These are phyloP conservation scores for Eubasilissa splendida DNA, from an alignment of 2,888 invertebrate species.

Conservation along the genomic window DNA sequence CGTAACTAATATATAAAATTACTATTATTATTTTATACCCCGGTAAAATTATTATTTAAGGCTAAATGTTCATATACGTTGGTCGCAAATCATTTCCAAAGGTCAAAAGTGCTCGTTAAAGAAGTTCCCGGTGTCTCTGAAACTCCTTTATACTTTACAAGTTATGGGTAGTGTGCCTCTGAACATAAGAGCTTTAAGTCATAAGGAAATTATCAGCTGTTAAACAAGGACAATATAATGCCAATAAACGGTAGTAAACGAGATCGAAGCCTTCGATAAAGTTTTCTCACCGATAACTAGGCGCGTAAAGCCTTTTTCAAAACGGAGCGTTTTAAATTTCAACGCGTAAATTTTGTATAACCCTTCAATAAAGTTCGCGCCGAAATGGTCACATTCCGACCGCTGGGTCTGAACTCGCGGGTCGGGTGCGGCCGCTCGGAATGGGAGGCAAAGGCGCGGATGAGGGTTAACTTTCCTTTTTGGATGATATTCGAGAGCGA, in stretches of 20 bases:
- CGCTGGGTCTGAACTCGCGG: not conserved
- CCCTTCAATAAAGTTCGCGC: constrained; percentile 6
- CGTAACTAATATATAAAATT: too few relatives aligned
- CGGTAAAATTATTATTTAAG: too few relatives aligned
- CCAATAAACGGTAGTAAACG: constrained; percentile 41
- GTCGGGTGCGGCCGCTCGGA: constrained; percentile 8
- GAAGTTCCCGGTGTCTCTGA: too few relatives aligned
- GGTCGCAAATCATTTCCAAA: too few relatives aligned
- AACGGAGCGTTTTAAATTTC: constrained; percentile 11
- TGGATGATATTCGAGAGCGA: constrained; percentile 32
- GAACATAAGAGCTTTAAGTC: not conserved
- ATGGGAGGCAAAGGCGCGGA: constrained; percentile 14
- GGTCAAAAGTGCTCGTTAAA: too few relatives aligned
- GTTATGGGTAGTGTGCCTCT: too few relatives aligned
- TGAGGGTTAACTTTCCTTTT: not conserved
- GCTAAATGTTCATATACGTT: too few relatives aligned
- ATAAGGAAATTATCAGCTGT: constrained; percentile 38
- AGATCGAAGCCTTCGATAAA: constrained; percentile 40
- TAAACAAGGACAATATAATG: constrained; percentile 41
- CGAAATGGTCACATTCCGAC: constrained; percentile 1
- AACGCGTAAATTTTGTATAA: constrained; percentile 22
- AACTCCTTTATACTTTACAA: too few relatives aligned
- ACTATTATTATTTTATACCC: too few relatives aligned
- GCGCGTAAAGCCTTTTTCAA: constrained; percentile 26
- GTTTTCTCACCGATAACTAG: constrained; percentile 30